phyloP scores from a whole-genome alignment of 2,113 vertebrate genomes.

The Phrynosoma platyrhinos region DNA sequence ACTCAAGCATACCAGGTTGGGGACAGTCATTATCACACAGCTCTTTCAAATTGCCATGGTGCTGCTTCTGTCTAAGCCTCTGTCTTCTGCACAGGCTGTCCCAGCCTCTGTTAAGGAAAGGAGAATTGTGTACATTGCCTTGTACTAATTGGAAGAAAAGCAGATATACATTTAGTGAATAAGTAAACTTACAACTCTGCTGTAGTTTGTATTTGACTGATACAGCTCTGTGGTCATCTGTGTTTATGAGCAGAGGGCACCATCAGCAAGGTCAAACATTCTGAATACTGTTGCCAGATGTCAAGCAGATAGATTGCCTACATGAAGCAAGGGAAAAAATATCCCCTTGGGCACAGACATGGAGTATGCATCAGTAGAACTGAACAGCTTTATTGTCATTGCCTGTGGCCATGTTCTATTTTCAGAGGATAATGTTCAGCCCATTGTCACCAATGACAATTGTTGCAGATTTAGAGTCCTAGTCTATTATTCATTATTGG shows the following conservation, averaged over 20 bases:
- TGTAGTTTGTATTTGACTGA: not conserved
- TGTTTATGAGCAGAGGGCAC: not conserved
- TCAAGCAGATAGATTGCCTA: slow-evolving; percentile 29
- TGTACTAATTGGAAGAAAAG: not conserved
- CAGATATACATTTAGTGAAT: not conserved
- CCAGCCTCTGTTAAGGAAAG: too few relatives aligned
- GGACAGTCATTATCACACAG: too few relatives aligned
- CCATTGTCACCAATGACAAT: slow-evolving; percentile 37
- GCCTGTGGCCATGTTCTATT: slow-evolving; percentile 59
- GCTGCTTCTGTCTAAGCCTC: too few relatives aligned
- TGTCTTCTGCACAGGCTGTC: too few relatives aligned
- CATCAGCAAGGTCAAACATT: slow-evolving; percentile 30
- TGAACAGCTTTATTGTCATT: slow-evolving; percentile 26
- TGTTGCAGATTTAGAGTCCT: slow-evolving; percentile 27
- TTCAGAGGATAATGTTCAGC: slow-evolving; percentile 53
- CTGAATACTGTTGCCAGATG: slow-evolving; percentile 45
- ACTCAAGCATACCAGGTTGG: too few relatives aligned
- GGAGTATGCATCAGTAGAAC: slow-evolving; percentile 43
- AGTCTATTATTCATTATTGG: slow-evolving; percentile 11
- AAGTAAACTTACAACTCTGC: not conserved
- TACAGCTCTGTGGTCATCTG: not conserved
- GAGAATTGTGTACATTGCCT: too few relatives aligned
- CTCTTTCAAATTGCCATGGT: too few relatives aligned
- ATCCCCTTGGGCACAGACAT: slow-evolving; percentile 39
- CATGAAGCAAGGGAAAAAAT: slow-evolving; percentile 20